Percentiles rank a stretch among this genome's conserved stretches.
These are phyloP conservation scores for Sussaba pulchella DNA, from an alignment of 2,888 invertebrate genomes.

Conservation along the genomic window DNA sequence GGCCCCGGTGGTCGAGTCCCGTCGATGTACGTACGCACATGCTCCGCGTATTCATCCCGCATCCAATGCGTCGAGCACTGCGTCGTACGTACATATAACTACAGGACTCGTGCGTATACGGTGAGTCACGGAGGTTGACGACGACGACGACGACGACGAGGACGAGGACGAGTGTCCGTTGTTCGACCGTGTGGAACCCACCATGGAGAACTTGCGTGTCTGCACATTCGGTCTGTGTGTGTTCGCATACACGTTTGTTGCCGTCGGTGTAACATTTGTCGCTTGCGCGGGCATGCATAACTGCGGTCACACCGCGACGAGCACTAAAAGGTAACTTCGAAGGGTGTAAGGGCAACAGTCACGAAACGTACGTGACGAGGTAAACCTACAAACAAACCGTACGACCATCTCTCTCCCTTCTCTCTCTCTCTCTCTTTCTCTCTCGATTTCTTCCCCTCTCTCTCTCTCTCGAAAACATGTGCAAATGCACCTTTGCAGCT, in stretches of 20 bases:
- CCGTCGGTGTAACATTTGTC: background rate
- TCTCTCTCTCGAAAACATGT: too few relatives aligned
- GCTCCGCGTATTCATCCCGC: background rate
- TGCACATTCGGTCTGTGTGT: conserved; percentile 34
- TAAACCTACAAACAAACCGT: conserved; percentile 45
- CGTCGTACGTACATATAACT: conserved; percentile 28
- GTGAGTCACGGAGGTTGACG: conserved; percentile 54
- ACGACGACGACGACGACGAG: conserved; percentile 40
- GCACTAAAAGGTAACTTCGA: conserved; percentile 46
- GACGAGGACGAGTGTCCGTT: conserved; percentile 55
- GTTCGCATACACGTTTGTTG: conserved; percentile 4
- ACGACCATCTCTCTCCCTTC: background rate
- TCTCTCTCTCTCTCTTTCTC: too few relatives aligned
- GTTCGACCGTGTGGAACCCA: conserved; percentile 60
- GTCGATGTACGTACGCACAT: conserved; percentile 21
- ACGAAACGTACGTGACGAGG: conserved; percentile 52
- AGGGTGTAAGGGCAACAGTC: conserved; percentile 37
- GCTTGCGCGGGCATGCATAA: conserved; percentile 9
- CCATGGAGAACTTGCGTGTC: conserved; percentile 19
- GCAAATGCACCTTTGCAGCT: too few relatives aligned
- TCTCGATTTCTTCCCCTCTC: too few relatives aligned
- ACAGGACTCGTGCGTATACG: conserved; percentile 28
- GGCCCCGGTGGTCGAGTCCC: conserved; percentile 25
- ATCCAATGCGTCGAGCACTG: background rate
- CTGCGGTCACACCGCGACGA: conserved; percentile 55